phyloP scores from a whole-genome alignment of 1,140 invertebrate genomes.

The Magallana angulata region DNA sequence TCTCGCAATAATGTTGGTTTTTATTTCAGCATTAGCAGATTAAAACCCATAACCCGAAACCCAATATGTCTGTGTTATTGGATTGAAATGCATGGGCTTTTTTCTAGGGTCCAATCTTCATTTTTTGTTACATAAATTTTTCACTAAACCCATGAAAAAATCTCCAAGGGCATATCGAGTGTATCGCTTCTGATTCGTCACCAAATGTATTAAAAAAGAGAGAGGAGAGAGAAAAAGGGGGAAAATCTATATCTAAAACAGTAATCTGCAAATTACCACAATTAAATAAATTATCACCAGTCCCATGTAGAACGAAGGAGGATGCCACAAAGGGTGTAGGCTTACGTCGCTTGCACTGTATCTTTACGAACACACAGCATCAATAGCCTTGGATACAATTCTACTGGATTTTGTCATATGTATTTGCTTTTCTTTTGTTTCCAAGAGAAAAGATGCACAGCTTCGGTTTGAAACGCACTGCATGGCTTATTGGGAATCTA shows the following conservation, averaged over 20 bases:
- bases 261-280: conserved; percentile 12
- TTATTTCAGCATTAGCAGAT: conserved; percentile 45
- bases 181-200: neutral
- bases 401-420: conserved; percentile 3
- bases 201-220: conserved; percentile 13
- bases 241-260: conserved; percentile 35
- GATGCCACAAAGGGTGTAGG: neutral
- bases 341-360: neutral
- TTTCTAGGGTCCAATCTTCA: neutral
- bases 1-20: conserved; percentile 41
- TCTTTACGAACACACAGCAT: neutral
- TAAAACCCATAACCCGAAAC: conserved; percentile 45
- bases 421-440: conserved; percentile 19
- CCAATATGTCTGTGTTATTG: neutral
- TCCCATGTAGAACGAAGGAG: neutral
- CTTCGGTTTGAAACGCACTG: neutral
- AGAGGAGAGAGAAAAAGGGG: neutral
- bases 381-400: neutral
- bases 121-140: conserved; percentile 40
- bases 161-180: conserved; percentile 42
- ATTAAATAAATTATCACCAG: conserved; percentile 32
- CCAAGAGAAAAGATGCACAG: neutral
- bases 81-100: conserved; percentile 27
- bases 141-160: conserved; percentile 18
- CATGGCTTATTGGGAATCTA: conserved; percentile 8